Evolutionary conservation across 2,888 invertebrate species (phyloP).

Genomic region (Vesta saturnalis): DNA sequence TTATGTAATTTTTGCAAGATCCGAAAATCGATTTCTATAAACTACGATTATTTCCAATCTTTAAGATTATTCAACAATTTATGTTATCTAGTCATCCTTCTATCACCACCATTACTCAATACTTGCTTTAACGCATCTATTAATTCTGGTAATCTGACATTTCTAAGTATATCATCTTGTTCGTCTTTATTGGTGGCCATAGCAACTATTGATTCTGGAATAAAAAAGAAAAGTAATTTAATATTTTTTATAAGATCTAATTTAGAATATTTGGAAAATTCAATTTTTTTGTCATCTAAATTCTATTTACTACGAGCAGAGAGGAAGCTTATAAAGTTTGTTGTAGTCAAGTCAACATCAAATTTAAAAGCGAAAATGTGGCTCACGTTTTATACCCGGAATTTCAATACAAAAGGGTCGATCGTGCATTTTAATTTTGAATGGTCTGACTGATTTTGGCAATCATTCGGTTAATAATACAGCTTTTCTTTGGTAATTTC

Average conservation of each 20-base stretch:
- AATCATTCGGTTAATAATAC: not conserved
- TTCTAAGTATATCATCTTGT: slow-evolving; percentile 25
- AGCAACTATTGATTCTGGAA: slow-evolving; percentile 15
- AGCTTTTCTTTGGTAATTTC: not conserved
- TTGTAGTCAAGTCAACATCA: slow-evolving; percentile 1
- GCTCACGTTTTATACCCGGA: not conserved
- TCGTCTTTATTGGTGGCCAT: slow-evolving; percentile 25
- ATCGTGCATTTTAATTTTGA: slow-evolving; percentile 1
- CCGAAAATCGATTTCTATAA: too few species aligned
- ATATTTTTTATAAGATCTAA: too few species aligned
- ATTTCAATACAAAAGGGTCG: slow-evolving; percentile 1
- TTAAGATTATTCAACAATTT: not conserved
- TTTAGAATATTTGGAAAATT: not conserved
- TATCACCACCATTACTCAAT: slow-evolving; percentile 32
- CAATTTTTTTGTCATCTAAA: not conserved
- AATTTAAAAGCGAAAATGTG: not conserved
- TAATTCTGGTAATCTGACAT: slow-evolving; percentile 29
- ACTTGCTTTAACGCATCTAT: slow-evolving; percentile 36
- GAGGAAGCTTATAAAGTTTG: not conserved
- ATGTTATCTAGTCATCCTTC: slow-evolving; percentile 17
- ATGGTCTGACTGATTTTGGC: not conserved
- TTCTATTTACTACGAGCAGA: not conserved
- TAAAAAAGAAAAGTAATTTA: not conserved
- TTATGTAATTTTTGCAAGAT: too few species aligned
- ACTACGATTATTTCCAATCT: not conserved